phyloP scores from a whole-genome alignment of 2,113 vertebrate species.

The Leptodactylus fuscus region DNA sequence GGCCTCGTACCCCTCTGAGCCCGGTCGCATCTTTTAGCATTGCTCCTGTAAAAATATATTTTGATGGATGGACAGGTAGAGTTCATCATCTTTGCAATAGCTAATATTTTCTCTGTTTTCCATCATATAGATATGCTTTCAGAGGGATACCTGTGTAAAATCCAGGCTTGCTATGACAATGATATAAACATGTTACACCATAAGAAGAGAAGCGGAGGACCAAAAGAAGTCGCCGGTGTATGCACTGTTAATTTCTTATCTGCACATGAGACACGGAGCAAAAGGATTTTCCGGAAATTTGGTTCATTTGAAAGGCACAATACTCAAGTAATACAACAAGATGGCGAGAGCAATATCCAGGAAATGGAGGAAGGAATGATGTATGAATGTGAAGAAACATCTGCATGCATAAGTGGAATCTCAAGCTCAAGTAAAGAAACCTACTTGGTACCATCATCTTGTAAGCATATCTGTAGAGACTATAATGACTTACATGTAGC shows the following conservation, averaged over 20 bases:
- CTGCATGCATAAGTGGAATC: slow-evolving; percentile 70
- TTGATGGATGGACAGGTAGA: not conserved
- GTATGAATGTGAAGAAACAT: slow-evolving; percentile 69
- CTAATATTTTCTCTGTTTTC: slow-evolving; percentile 24
- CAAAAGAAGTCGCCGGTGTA: slow-evolving; percentile 68
- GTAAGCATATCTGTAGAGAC: slow-evolving; percentile 93
- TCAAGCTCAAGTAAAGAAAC: slow-evolving; percentile 71
- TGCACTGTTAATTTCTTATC: slow-evolving; percentile 65
- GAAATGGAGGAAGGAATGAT: slow-evolving; percentile 60
- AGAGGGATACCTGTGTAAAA: slow-evolving; percentile 85
- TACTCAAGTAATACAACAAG: slow-evolving; percentile 67
- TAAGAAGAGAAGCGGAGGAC: slow-evolving; percentile 59
- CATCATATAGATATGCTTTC: slow-evolving; percentile 83
- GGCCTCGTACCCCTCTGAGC: too few species aligned
- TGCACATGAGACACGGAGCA: slow-evolving; percentile 63
- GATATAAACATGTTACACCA: slow-evolving; percentile 61
- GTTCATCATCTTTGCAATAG: not conserved
- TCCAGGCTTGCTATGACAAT: slow-evolving; percentile 74
- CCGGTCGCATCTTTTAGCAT: too few species aligned
- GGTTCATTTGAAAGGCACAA: slow-evolving; percentile 66
- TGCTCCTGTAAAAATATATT: not conserved
- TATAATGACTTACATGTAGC: slow-evolving; percentile 94
- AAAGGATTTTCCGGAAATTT: slow-evolving; percentile 69
- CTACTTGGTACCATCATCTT: slow-evolving; percentile 90
- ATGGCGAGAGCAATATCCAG: slow-evolving; percentile 63